These are phyloP conservation scores for Bombus sibiricus DNA, from an alignment of 1,140 invertebrate species.

Conservation along the genomic window DNA sequence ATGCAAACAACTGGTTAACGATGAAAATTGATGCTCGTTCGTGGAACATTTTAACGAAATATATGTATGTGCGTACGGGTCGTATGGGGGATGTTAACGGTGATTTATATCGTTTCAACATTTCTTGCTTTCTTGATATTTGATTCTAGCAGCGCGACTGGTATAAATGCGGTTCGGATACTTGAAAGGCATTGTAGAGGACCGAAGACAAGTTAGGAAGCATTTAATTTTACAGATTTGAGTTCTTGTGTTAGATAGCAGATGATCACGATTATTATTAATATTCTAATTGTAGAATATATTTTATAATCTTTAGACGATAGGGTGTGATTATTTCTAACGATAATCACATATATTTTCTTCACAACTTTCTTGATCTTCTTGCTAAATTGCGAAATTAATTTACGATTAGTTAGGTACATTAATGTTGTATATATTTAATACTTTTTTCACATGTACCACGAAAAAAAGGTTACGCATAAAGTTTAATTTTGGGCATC, in stretches of 20 bases:
- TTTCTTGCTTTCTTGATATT: not conserved
- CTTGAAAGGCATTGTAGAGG: not conserved
- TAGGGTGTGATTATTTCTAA: no score
- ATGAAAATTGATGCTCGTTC: conserved; percentile 15
- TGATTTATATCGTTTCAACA: not conserved
- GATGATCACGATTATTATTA: no score
- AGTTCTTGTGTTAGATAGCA: no score
- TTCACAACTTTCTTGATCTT: no score
- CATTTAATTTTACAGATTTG: no score
- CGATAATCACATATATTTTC: no score
- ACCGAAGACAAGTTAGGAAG: not conserved
- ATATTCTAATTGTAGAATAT: no score
- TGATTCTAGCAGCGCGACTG: not conserved
- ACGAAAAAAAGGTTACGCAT: not conserved
- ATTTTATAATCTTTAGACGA: no score
- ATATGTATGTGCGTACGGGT: not conserved
- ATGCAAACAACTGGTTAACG: not conserved
- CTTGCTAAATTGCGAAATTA: no score
- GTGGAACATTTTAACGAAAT: not conserved
- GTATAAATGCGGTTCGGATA: not conserved
- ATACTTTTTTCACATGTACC: not conserved
- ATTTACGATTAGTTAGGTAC: no score
- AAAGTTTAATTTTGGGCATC: not conserved
- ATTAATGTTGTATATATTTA: no score
- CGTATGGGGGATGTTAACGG: not conserved